phyloP scores from a whole-genome alignment of 2,113 vertebrate species.

The Perca flavescens region DNA sequence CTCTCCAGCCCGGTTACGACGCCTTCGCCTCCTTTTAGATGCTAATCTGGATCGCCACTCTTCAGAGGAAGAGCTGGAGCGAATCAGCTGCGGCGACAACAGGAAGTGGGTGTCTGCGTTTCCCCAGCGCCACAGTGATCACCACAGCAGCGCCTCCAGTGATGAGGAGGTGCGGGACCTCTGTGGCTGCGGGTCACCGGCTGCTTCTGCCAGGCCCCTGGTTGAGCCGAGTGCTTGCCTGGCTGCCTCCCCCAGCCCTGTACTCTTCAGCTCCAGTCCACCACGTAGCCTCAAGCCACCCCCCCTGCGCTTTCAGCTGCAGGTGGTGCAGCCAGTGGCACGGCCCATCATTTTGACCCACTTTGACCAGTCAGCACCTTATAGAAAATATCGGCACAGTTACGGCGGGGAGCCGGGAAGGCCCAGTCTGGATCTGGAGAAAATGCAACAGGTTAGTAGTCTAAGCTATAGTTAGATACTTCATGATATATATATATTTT shows the following conservation, averaged over 20 bases:
- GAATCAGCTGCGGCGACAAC: constrained; percentile 88
- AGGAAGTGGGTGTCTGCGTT: constrained; percentile 86
- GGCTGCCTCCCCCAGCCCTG: constrained; percentile 85
- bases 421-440: constrained; percentile 93
- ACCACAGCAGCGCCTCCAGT: constrained; percentile 89
- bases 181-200: constrained; percentile 77
- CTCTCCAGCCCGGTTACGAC: constrained; percentile 85
- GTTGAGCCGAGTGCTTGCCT: constrained; percentile 65
- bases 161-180: constrained; percentile 94
- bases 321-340: constrained; percentile 76
- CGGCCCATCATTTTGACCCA: constrained; percentile 88
- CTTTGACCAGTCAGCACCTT: constrained; percentile 90
- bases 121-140: constrained; percentile 82
- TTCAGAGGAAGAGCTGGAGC: constrained; percentile 92
- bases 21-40: constrained; percentile 87
- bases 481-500: constrained; percentile 15
- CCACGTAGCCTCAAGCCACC: constrained; percentile 89
- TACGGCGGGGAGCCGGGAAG: constrained; percentile 86
- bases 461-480: background rate
- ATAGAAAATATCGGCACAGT: constrained; percentile 88
- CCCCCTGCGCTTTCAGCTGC: constrained; percentile 81
- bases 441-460: constrained; percentile 93
- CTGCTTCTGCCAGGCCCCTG: constrained; percentile 56
- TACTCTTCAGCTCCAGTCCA: constrained; percentile 92
- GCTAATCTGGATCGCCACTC: constrained; percentile 90